Base-by-base conservation (phyloP, 2,888 invertebrate genomes). In the Dicycla oo region DNA sequence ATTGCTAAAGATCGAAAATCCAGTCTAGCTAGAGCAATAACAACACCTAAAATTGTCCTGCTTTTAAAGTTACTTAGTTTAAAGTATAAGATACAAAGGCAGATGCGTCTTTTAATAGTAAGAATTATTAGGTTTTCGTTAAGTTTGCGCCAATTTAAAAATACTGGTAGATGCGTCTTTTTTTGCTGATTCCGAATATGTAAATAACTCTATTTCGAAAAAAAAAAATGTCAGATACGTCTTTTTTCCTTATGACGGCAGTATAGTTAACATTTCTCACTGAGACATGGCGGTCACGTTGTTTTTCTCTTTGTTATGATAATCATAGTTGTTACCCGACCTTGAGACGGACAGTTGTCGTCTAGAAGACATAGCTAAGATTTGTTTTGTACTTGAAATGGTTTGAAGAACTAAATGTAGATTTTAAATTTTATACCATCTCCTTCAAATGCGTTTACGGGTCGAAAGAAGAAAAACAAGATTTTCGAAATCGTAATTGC, bases 221-320 rank as follows among this genome's bases (percentile, higher is more conserved):
- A n/a, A n/a, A n/a, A n/a, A n/a, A n/a, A n/a, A n/a, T n/a, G n/a
- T n/a, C n/a, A n/a, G n/a, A n/a, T n/a, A n/a, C n/a, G n/a, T n/a
- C n/a, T n/a, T n/a, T n/a, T n/a, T n/a, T n/a, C n/a, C n/a, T n/a
- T n/a, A n/a, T n/a, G n/a, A n/a, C n/a, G n/a, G n/a, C n/a, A n/a
- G n/a, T n/a, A 54, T 53, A 45, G 54, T 47, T 20, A 68, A 54
- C 40, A 58, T 72, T 72, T 72, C 72, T 68, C 60, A 80, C 61
- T 60, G 38, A 64, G 30, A 69, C 43, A 63, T 49, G 83, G 66
- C 58, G 62, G 77, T 69, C 69, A 73, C 75, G 69, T 69, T 71
- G 75, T 81, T 76, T 81, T 76, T 73, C 66, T 73, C 69, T 83
- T 85, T 82, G 78, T 85, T 80, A 85, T 78, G 76, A 70, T 81